A percentile compares a stretch with the other conserved stretches of the same genome.
Conservation (phyloP, 2,888 invertebrate species). For the Seira sanloemensis region DNA sequence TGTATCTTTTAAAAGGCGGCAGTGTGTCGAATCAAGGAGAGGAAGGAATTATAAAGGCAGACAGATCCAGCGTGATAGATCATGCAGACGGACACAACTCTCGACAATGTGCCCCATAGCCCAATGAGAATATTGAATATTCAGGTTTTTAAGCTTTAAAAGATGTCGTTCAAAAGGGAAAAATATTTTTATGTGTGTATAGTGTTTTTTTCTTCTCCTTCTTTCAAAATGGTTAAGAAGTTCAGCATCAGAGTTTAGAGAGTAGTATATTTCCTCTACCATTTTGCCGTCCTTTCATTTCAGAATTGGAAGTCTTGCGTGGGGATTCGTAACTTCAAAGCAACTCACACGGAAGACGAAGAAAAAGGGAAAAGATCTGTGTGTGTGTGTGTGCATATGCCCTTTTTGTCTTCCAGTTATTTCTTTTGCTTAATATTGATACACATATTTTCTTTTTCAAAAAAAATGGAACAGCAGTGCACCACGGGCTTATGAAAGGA, state of each 20-base stretch:
- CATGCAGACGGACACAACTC: slow-evolving; percentile 38
- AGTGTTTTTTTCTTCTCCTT: not conserved
- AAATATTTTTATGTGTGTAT: not conserved
- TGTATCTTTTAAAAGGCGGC: not conserved
- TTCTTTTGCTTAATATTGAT: not conserved
- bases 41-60: slow-evolving; percentile 39
- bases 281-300: not conserved
- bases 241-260: not conserved
- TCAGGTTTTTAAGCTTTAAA: not conserved
- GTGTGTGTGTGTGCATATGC: not conserved
- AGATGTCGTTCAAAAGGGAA: not conserved
- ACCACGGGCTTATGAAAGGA: not conserved
- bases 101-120: not conserved
- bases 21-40: not conserved
- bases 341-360: not conserved
- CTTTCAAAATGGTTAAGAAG: not conserved
- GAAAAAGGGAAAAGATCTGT: not conserved
- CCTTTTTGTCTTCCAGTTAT: not conserved
- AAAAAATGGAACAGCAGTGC: not conserved
- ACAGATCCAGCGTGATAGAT: slow-evolving; percentile 55
- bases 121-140: not conserved
- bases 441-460: not conserved
- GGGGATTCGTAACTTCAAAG: not conserved
- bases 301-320: not conserved
- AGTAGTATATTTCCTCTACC: not conserved